Evolutionary conservation across 2,113 vertebrate genomes (phyloP).

Genomic region (Girardinichthys multiradiatus): DNA sequence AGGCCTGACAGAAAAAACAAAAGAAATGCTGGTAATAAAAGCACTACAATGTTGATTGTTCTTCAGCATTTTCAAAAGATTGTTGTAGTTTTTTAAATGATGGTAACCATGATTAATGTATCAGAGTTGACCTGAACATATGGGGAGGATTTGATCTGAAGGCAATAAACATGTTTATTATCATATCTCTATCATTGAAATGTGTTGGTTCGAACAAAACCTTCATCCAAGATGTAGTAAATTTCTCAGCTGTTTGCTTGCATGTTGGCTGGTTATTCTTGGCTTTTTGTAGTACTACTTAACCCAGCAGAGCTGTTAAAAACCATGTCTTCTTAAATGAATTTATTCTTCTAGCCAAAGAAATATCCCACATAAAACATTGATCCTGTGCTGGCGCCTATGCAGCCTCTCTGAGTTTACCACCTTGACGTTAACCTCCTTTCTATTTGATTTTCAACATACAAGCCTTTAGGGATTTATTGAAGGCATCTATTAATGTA

Average conservation of each 20-base stretch:
- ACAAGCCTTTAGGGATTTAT: slow-evolving; percentile 24
- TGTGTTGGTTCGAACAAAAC: not conserved
- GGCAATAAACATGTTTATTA: not conserved
- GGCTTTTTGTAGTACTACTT: not conserved
- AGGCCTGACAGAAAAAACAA: not conserved
- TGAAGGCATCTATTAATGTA: slow-evolving; percentile 33
- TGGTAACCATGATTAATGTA: not conserved
- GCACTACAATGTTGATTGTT: not conserved
- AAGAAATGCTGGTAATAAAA: too few species aligned
- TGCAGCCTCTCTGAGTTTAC: slow-evolving; percentile 4
- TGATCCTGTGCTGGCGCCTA: not conserved
- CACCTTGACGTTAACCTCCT: not conserved
- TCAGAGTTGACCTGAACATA: not conserved
- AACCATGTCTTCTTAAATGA: not conserved
- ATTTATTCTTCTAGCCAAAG: not conserved
- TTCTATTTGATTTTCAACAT: slow-evolving; percentile 19
- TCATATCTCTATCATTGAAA: not conserved
- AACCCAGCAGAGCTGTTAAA: slow-evolving; percentile 7
- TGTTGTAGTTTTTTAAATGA: not conserved
- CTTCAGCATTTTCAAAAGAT: not conserved
- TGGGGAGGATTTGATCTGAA: not conserved
- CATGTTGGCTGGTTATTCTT: not conserved
- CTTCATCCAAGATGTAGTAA: not conserved
- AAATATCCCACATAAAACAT: not conserved
- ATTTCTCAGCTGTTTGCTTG: not conserved